Conservation (phyloP, 2,888 invertebrate genomes). For the Synergus itoensis region DNA sequence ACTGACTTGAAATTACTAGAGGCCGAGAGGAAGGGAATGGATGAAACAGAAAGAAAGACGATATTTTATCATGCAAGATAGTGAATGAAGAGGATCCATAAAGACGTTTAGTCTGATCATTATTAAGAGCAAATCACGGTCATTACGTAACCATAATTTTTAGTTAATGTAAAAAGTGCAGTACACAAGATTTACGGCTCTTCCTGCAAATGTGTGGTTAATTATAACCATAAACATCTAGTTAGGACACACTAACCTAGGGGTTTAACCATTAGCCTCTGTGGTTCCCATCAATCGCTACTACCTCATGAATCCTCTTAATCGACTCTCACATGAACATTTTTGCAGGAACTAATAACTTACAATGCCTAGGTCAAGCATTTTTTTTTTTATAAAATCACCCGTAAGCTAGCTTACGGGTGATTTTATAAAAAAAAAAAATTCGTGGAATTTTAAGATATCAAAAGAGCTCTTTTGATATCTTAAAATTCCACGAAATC, state of each 20-base stretch:
- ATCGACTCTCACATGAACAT: background rate
- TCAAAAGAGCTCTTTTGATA: too few relatives aligned
- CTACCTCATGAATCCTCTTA: background rate
- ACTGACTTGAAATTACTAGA: too few relatives aligned
- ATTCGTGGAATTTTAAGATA: too few relatives aligned
- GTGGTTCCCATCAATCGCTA: background rate
- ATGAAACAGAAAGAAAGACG: background rate
- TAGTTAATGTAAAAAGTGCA: background rate
- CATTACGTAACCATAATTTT: constrained; percentile 27
- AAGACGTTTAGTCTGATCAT: constrained; percentile 29
- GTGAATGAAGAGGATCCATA: constrained; percentile 12
- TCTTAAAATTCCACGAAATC: too few relatives aligned
- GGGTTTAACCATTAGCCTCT: constrained; percentile 1
- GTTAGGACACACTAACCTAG: constrained; percentile 12
- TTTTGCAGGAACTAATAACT: background rate
- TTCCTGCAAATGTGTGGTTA: constrained; percentile 13
- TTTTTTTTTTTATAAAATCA: too few relatives aligned
- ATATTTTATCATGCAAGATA: background rate
- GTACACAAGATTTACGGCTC: constrained; percentile 17
- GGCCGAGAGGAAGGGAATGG: too few relatives aligned
- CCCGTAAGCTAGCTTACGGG: too few relatives aligned
- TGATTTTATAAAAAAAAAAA: too few relatives aligned
- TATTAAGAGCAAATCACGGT: constrained; percentile 19
- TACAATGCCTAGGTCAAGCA: background rate
- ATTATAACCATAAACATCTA: constrained; percentile 20